Conservation (phyloP, 2,797 vertebrate species). For the Liasis olivaceus region DNA sequence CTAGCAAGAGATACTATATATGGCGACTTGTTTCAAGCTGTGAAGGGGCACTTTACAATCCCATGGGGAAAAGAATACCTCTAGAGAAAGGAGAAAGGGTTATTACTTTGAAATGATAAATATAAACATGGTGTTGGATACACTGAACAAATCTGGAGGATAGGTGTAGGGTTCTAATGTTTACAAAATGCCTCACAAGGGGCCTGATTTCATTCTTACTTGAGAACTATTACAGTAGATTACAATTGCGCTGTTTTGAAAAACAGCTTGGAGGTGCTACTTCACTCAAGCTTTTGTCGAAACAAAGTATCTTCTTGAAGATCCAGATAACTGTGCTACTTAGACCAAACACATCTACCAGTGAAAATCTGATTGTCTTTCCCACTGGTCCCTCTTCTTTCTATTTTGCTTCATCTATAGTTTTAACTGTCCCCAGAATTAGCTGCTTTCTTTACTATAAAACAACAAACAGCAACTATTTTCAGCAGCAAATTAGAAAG, state of each 20-base stretch:
- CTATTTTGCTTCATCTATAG: rapidly evolving
- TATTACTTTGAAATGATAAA: background rate
- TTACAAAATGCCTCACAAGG: background rate
- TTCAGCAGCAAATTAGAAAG: constrained; percentile 47
- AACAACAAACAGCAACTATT: background rate
- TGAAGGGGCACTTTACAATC: background rate
- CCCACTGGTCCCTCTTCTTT: background rate
- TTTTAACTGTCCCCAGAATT: background rate
- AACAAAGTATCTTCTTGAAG: background rate
- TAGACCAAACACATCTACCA: background rate
- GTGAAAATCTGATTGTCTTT: background rate
- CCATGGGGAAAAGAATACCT: background rate
- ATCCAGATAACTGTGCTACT: background rate
- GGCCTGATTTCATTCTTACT: background rate
- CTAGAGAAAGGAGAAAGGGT: background rate
- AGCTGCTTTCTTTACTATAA: constrained; percentile 3
- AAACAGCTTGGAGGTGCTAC: background rate
- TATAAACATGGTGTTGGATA: background rate
- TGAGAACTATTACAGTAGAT: background rate
- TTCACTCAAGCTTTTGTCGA: background rate
- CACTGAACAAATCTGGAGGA: background rate
- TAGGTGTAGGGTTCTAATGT: background rate
- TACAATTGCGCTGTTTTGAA: background rate
- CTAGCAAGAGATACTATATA: background rate
- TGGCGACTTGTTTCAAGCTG: background rate